phyloP scores from a whole-genome alignment of 2,113 vertebrate genomes.

The Nannobrachium achirus region DNA sequence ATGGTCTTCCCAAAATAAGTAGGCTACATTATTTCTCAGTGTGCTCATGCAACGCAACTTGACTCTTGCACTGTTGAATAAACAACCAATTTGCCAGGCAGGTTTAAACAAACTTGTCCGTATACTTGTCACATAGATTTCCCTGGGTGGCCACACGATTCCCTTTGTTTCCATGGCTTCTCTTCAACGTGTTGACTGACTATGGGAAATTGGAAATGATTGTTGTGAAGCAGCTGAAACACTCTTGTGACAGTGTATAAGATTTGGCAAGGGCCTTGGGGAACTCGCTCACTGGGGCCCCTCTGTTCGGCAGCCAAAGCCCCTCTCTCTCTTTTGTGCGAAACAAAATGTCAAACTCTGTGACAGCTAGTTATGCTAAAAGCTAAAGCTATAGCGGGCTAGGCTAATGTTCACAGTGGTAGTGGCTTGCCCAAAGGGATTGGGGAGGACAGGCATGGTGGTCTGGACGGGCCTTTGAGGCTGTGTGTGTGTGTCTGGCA shows the following conservation, averaged over 20 bases:
- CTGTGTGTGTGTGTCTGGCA: slow-evolving; percentile 47
- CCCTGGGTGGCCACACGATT: slow-evolving; percentile 36
- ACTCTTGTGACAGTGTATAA: slow-evolving; percentile 52
- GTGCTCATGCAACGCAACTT: slow-evolving; percentile 38
- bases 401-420: slow-evolving; percentile 41
- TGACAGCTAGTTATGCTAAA: slow-evolving; percentile 42
- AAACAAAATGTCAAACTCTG: slow-evolving; percentile 43
- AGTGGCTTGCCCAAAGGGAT: slow-evolving; percentile 22
- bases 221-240: slow-evolving; percentile 41
- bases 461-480: slow-evolving; percentile 58
- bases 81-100: slow-evolving; percentile 48
- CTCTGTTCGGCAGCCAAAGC: slow-evolving; percentile 31
- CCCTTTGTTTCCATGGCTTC: slow-evolving; percentile 52
- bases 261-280: slow-evolving; percentile 36
- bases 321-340: slow-evolving; percentile 19
- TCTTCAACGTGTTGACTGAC: slow-evolving; percentile 46
- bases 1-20: slow-evolving; percentile 17
- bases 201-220: slow-evolving; percentile 64
- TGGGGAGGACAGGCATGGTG: slow-evolving; percentile 45
- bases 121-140: slow-evolving; percentile 55
- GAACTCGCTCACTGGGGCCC: slow-evolving; percentile 19
- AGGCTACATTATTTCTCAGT: slow-evolving; percentile 18
- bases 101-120: slow-evolving; percentile 64
- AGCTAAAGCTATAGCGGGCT: slow-evolving; percentile 37
- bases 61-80: slow-evolving; percentile 47